These are phyloP conservation scores for Aldabrachelys gigantea DNA, from an alignment of 2,113 vertebrate genomes.

Conservation along the genomic window DNA sequence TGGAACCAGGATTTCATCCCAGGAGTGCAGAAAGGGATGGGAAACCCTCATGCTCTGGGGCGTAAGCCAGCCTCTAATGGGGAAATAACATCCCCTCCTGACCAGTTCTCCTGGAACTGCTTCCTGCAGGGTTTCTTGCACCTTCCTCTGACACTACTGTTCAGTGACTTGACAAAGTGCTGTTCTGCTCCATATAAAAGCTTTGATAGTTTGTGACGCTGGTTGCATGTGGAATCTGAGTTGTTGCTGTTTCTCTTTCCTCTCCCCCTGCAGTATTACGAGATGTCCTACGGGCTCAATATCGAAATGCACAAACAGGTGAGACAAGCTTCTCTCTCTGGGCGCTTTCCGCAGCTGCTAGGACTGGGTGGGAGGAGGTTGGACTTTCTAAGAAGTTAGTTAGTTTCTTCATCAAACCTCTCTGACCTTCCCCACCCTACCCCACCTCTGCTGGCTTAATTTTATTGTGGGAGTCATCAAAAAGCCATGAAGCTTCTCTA, in stretches of 20 bases:
- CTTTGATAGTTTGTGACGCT: background rate
- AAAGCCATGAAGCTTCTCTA: background rate
- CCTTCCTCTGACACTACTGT: background rate
- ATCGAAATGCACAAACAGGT: conserved; percentile 99
- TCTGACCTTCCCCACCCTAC: background rate
- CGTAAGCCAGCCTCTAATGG: background rate
- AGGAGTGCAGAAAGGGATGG: background rate
- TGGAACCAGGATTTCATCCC: background rate
- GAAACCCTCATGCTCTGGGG: background rate
- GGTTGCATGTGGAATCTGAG: background rate
- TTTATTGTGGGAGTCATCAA: background rate
- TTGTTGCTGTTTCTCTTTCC: background rate
- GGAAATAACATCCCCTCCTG: conserved; percentile 24
- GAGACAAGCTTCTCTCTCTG: background rate
- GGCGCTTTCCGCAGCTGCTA: background rate
- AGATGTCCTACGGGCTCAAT: conserved; percentile 97
- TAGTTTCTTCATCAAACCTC: background rate
- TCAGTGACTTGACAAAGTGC: background rate
- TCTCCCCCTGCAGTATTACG: conserved; percentile 86
- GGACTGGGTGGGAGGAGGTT: background rate
- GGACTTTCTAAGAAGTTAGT: background rate
- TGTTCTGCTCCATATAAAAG: background rate
- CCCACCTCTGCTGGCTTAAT: background rate
- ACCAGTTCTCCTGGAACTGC: conserved; percentile 4
- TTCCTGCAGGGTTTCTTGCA: background rate